phyloP scores from a whole-genome alignment of 2,113 vertebrate genomes.

The Phyllostomus hastatus region DNA sequence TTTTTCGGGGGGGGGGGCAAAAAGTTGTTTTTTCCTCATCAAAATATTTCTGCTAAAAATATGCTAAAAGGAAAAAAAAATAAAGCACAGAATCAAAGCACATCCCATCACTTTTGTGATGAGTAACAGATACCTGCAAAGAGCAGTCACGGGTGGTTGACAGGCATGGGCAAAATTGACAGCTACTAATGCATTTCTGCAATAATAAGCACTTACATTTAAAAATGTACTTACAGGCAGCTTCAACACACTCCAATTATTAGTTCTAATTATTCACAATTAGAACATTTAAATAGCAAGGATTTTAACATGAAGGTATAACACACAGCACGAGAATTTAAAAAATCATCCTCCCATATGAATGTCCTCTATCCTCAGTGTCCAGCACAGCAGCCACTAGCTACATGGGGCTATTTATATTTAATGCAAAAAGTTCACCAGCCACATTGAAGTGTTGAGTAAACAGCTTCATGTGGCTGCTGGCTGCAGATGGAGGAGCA shows the following conservation, averaged over 20 bases:
- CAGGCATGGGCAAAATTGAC: fast-evolving
- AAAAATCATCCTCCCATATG: neutral
- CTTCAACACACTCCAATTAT: neutral
- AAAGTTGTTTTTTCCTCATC: neutral
- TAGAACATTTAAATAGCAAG: neutral
- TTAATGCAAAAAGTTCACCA: neutral
- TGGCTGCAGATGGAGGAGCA: neutral
- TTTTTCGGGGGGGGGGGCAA: neutral
- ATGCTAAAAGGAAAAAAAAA: neutral
- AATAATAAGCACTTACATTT: neutral
- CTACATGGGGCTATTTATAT: too few species aligned
- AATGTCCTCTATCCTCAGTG: neutral
- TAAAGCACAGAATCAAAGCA: neutral
- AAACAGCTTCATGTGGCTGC: neutral
- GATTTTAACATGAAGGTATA: neutral
- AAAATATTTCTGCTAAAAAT: neutral
- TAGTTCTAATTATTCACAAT: neutral
- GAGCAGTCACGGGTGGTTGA: fast-evolving
- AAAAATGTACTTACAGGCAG: neutral
- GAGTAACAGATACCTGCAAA: too few species aligned
- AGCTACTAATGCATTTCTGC: neutral
- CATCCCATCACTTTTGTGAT: fast-evolving
- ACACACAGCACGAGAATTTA: neutral
- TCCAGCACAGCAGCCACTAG: neutral
- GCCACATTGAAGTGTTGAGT: too few species aligned